A percentile compares a stretch with the other conserved stretches of the same genome.
Conservation (phyloP, 2,113 vertebrate species). For the Holacanthus passer region DNA sequence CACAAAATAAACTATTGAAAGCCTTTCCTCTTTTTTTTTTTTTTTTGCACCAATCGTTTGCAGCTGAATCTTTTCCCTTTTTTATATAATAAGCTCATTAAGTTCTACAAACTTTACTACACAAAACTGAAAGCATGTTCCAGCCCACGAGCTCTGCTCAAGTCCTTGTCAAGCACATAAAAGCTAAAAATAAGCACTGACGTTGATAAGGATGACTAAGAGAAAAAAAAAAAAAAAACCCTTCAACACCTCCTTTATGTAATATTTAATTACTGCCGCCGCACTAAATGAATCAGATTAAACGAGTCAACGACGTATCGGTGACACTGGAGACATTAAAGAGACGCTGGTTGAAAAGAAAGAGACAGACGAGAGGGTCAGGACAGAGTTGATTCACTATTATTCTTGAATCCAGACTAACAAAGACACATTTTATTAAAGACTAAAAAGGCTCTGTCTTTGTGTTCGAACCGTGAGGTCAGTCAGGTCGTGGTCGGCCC, state of each 20-base stretch:
- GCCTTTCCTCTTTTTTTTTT: no score
- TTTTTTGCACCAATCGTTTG: background rate
- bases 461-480: background rate
- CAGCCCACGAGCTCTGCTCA: constrained; percentile 5
- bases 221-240: background rate
- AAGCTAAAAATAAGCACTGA: constrained; percentile 10
- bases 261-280: constrained; percentile 1
- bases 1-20: no score
- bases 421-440: background rate
- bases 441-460: background rate
- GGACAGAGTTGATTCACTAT: background rate
- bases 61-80: background rate
- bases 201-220: constrained; percentile 12
- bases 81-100: background rate
- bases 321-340: background rate
- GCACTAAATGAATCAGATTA: constrained; percentile 4
- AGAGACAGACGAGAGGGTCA: no score
- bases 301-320: background rate
- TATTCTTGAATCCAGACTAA: background rate
- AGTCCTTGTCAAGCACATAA: background rate
- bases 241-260: background rate
- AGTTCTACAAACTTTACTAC: background rate
- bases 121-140: background rate
- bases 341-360: background rate
- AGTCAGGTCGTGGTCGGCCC: constrained; percentile 25